A percentile compares a stretch with the other conserved stretches of the same genome.
These are phyloP conservation scores for Myiagra hebetior DNA, from an alignment of 2,113 vertebrate genomes.

Conservation along the genomic window DNA sequence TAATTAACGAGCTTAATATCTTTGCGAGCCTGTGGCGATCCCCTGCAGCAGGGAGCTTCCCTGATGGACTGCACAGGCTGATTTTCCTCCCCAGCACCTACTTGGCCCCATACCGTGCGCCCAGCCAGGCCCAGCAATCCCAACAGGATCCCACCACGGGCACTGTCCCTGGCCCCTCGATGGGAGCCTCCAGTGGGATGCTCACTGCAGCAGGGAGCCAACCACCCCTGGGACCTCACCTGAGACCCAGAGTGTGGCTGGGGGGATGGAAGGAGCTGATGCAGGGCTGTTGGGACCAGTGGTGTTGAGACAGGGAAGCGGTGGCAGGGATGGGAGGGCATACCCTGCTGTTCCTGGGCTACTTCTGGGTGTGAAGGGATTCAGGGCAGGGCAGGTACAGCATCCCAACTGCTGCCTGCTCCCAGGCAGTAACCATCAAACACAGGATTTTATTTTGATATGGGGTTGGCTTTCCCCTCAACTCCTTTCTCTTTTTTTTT, in stretches of 20 bases:
- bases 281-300: background rate
- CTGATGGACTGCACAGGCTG: background rate
- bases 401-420: background rate
- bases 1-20: background rate
- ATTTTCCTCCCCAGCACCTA: background rate
- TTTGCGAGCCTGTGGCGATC: background rate
- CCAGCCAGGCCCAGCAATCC: background rate
- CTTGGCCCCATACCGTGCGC: rapidly evolving
- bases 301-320: background rate
- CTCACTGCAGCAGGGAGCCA: background rate
- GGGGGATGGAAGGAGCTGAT: no score
- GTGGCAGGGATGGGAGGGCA: background rate
- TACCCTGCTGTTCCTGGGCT: background rate
- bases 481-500: background rate
- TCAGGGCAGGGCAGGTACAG: background rate
- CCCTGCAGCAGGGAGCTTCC: background rate
- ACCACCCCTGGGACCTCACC: background rate
- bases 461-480: background rate
- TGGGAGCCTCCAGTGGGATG: background rate
- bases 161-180: rapidly evolving
- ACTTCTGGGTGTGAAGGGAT: background rate
- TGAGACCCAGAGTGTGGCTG: background rate
- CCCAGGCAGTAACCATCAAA: background rate
- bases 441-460: background rate
- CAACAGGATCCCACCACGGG: rapidly evolving